Evolutionary conservation across 2,888 invertebrate species (phyloP).

Genomic region (Stegana nigrithorax): DNA sequence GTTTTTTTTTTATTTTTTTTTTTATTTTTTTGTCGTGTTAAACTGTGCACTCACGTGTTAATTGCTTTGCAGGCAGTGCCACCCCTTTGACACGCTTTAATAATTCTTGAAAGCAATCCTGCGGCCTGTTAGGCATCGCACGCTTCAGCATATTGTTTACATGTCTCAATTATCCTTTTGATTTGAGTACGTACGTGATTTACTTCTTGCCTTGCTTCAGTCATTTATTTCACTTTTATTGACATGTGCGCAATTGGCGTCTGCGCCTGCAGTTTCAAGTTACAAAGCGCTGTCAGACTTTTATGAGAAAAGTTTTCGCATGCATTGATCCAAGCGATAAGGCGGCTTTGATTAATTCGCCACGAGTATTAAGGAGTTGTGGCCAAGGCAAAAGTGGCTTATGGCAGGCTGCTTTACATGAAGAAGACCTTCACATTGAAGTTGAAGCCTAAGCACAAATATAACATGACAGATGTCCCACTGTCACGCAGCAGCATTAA

Average conservation of each 20-base stretch:
- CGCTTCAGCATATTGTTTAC: conserved; percentile 56
- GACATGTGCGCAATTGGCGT: background rate
- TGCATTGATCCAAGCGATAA: no score
- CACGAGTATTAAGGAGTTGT: no score
- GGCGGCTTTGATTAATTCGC: no score
- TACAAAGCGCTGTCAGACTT: no score
- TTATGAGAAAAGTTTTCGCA: no score
- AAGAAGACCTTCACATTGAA: no score
- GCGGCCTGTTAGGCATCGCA: conserved; percentile 26
- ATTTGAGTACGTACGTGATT: conserved; percentile 22
- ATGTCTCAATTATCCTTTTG: conserved; percentile 57
- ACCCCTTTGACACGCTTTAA: conserved; percentile 39
- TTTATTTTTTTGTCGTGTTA: background rate
- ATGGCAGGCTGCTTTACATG: no score
- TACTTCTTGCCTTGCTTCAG: background rate
- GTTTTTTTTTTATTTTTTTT: background rate
- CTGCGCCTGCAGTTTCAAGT: background rate
- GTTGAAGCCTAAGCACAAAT: no score
- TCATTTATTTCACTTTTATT: background rate
- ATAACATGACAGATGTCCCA: no score
- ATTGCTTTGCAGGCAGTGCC: conserved; percentile 50
- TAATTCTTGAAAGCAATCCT: no score
- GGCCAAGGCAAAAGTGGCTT: no score
- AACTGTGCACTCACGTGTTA: conserved; percentile 35
- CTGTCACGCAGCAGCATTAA: no score